Base-by-base conservation (phyloP, 2,113 vertebrate genomes). In the Pogona vitticeps region DNA sequence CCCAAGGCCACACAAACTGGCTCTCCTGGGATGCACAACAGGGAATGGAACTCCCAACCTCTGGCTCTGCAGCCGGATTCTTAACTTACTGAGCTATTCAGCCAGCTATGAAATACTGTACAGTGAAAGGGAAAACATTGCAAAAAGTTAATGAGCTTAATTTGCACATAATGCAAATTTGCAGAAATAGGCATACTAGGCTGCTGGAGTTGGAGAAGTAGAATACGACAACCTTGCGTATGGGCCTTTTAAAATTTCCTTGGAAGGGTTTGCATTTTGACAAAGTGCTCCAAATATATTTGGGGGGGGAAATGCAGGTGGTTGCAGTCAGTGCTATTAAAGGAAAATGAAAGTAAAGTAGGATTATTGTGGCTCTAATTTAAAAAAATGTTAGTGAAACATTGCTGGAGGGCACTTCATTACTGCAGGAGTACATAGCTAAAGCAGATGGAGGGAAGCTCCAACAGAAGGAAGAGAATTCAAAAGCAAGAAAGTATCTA, bases 301-400 rank as follows among this genome's bases (percentile, higher is more conserved):
- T 20, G 20, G 52, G 33, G 20, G 52, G 33, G 59, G 36, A 67
- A 17, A 26, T 42, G 42, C 12, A 88, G 23, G 58, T 56, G 31
- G 28, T 56, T 68, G 17, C 68, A 73, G 59, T 80, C 85, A 86
- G n/a, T 72, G 26, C 18, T 26, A 75, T 80, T 80, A 68, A 42
- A 91, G 78, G 52, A 52, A 83, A 92, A 90, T 83, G 28, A 56
- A 33, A n/a, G 6, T 21, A 61, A 67, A 82, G 83, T 46, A 80
- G 70, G 92, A 76, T 90, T 86, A 89, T 83, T 84, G 75, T n/a
- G 88, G 46, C 80, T 88, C 28, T 89, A 90, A 93, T 87, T 26
- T 85, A 91, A 91, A 70, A 65, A 90, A 68, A 67, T 2, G 0
- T 90, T 83, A 91, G 61, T 21, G 82, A 85, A 40, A 90, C 87